Evolutionary conservation across 2,797 vertebrate species (phyloP).

Genomic region (Tarsius wallacei): DNA sequence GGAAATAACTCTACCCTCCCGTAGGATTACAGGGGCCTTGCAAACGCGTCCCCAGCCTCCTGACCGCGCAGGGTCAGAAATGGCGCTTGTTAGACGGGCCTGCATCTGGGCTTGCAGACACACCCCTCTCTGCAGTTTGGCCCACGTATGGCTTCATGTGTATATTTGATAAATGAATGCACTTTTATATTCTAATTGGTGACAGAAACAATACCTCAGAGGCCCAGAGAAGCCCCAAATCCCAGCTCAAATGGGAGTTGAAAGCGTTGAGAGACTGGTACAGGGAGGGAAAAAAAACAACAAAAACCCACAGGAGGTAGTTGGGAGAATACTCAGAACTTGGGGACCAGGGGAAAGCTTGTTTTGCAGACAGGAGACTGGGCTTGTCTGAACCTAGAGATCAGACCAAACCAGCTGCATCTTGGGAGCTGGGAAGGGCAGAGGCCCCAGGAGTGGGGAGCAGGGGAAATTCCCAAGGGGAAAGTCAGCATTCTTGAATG

Average conservation of each 20-base stretch:
- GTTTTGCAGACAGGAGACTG: rapidly evolving
- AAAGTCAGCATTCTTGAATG: neutral
- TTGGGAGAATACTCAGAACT: neutral
- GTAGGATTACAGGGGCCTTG: neutral
- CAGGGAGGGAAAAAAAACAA: neutral
- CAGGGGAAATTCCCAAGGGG: neutral
- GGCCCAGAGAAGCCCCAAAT: slow-evolving; percentile 37
- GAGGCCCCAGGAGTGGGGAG: neutral
- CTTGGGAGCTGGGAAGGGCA: rapidly evolving
- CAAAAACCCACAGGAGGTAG: neutral
- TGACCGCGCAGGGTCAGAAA: rapidly evolving
- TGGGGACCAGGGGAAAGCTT: neutral
- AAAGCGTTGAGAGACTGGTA: slow-evolving; percentile 59
- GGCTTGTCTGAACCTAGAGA: no score
- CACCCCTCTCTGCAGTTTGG: rapidly evolving
- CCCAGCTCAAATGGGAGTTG: slow-evolving; percentile 62
- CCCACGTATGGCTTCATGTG: neutral
- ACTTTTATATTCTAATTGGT: slow-evolving; percentile 79
- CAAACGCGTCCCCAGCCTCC: rapidly evolving
- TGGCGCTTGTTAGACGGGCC: rapidly evolving
- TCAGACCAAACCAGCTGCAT: neutral
- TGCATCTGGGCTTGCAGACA: neutral
- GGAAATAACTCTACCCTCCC: neutral
- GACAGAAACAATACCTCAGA: slow-evolving; percentile 62
- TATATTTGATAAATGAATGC: slow-evolving; percentile 69